Evolutionary conservation across 2,888 invertebrate genomes (phyloP).

Genomic region (Pollenia amentaria): DNA sequence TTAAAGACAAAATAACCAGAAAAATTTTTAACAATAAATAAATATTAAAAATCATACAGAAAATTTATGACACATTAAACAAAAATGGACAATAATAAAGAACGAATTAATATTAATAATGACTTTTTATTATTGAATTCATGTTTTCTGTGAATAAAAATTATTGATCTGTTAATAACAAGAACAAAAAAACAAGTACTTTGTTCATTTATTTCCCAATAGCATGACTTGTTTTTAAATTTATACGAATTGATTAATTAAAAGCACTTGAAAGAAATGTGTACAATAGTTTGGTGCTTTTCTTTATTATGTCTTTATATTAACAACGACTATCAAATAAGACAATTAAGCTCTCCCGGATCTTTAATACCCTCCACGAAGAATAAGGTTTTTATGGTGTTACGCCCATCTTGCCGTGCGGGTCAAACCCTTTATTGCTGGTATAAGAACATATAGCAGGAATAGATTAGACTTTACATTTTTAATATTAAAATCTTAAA

Average conservation of each 20-base stretch:
- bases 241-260: background rate
- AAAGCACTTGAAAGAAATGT: background rate
- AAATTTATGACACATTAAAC: slow-evolving; percentile 55
- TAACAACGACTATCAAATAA: too few species aligned
- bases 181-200: background rate
- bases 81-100: slow-evolving; percentile 48
- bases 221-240: background rate
- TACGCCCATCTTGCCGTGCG: too few species aligned
- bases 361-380: too few species aligned
- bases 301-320: background rate
- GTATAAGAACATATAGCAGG: too few species aligned
- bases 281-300: background rate
- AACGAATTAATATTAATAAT: slow-evolving; percentile 57
- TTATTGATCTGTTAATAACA: slow-evolving; percentile 12
- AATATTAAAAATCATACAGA: slow-evolving; percentile 52
- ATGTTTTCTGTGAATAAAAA: background rate
- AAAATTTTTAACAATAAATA: slow-evolving; percentile 18
- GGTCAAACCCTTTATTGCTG: too few species aligned
- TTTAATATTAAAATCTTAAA: too few species aligned
- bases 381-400: too few species aligned
- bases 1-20: slow-evolving; percentile 1
- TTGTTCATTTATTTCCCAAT: slow-evolving; percentile 10
- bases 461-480: too few species aligned
- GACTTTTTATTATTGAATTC: slow-evolving; percentile 12
- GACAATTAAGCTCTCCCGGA: too few species aligned